Conservation (phyloP, 2,113 vertebrate species). For the Anhinga rufa region DNA sequence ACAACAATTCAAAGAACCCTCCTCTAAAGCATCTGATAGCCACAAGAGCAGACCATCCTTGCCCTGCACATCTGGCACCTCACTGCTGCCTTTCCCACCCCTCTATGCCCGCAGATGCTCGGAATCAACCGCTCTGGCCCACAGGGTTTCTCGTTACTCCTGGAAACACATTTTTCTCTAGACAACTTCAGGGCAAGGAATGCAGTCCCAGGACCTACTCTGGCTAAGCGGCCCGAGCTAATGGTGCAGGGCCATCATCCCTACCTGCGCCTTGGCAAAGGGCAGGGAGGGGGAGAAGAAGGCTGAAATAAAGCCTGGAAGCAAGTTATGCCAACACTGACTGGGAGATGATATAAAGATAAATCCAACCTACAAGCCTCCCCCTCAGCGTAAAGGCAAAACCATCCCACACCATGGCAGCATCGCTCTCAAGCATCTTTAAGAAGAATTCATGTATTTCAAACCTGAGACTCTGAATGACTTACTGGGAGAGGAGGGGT, state of each 20-base stretch:
- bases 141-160: rapidly evolving
- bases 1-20: neutral
- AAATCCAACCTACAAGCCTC: neutral
- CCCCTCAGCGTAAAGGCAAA: neutral
- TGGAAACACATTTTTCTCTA: neutral
- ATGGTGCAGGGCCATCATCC: neutral
- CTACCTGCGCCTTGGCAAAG: neutral
- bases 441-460: neutral
- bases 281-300: neutral
- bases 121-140: neutral
- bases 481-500: neutral
- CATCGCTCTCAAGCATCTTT: neutral
- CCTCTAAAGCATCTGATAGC: neutral
- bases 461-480: neutral
- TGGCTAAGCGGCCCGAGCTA: neutral
- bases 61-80: neutral
- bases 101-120: rapidly evolving
- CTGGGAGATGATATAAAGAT: neutral
- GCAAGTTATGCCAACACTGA: neutral
- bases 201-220: neutral
- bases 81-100: neutral
- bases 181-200: neutral
- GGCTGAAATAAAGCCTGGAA: neutral
- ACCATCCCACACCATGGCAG: neutral
- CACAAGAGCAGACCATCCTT: neutral